Conservation (phyloP, 2,888 invertebrate species). For the Tenthredo distinguenda region DNA sequence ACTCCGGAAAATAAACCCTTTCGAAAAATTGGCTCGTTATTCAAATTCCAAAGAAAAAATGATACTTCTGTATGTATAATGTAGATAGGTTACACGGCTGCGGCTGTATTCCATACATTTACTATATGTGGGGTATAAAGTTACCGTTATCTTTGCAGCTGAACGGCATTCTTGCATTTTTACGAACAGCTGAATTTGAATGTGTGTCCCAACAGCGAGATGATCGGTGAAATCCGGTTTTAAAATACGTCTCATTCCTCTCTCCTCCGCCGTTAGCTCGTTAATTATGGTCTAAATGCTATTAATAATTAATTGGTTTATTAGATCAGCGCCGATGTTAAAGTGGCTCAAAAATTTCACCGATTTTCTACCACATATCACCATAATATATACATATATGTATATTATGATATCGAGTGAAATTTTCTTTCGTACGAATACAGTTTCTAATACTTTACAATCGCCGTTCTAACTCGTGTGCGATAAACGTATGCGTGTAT, state of each 20-base stretch:
- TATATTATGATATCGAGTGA: background rate
- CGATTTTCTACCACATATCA: too few species aligned
- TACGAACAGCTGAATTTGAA: slow-evolving; percentile 56
- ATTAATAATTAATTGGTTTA: too few species aligned
- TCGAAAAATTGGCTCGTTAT: too few species aligned
- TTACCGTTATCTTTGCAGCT: slow-evolving; percentile 70
- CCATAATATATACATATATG: too few species aligned
- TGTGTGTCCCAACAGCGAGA: slow-evolving; percentile 2
- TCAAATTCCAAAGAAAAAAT: too few species aligned
- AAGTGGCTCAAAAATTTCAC: too few species aligned
- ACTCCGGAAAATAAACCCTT: too few species aligned
- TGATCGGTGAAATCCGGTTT: slow-evolving; percentile 28
- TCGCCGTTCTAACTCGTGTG: background rate
- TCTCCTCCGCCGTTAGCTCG: background rate
- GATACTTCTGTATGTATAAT: too few species aligned
- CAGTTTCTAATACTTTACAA: background rate
- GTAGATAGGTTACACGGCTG: background rate
- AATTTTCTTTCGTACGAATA: background rate
- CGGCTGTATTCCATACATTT: background rate
- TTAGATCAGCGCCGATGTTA: too few species aligned
- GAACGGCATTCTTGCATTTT: slow-evolving; percentile 70
- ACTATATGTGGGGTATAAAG: slow-evolving; percentile 50
- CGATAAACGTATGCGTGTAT: background rate
- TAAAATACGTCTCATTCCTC: background rate
- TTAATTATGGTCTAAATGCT: too few species aligned